Base-by-base conservation (phyloP, 2,888 invertebrate species). In the Sesia bembeciformis region DNA sequence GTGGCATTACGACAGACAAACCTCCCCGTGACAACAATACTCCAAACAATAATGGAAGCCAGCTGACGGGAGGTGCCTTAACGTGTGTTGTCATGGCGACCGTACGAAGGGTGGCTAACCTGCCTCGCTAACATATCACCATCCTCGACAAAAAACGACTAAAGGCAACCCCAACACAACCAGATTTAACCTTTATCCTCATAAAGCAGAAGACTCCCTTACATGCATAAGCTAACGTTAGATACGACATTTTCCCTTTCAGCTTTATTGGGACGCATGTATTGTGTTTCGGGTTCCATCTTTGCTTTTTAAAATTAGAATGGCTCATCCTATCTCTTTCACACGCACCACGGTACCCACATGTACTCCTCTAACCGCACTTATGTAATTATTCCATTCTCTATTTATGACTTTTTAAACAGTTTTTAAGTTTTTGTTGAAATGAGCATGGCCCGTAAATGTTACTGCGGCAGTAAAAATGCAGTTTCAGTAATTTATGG, bases 301-400 rank as follows among this genome's bases (percentile, higher is more conserved):
- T 89, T 89, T 88, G 80, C 84, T 87, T 88, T 88, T 88, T 88
- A 83, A 86, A 87, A 81, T 86, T 86, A 86, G 86, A 85, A 81
- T 80, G 65, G 70, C 61, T 76, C 66, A 74, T 59, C 65, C 72
- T 70, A 59, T 87, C 85, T 78, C 83, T 57, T 69, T 88, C 78
- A 60, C 58, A 53, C 73, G 40, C 67, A 61, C 59, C 60, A 52
- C 49, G 55, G 63, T 64, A 66, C 66, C 65, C 62, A 60, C 61
- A 60, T 55, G 57, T 63, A 57, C 67, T 67, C 63, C 60, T 79
- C 75, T 78, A 80, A 84, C 83, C 83, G 70, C 84, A 79, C 70
- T 78, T 72, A 70, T 77, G 71, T 82, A 82, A 85, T 86, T 80
- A 84, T 81, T 76, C 78, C 75, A 79, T 84, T 83, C 74, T 81